phyloP scores from a whole-genome alignment of 2,797 vertebrate genomes.

The Oryzias dopingdopingensis region DNA sequence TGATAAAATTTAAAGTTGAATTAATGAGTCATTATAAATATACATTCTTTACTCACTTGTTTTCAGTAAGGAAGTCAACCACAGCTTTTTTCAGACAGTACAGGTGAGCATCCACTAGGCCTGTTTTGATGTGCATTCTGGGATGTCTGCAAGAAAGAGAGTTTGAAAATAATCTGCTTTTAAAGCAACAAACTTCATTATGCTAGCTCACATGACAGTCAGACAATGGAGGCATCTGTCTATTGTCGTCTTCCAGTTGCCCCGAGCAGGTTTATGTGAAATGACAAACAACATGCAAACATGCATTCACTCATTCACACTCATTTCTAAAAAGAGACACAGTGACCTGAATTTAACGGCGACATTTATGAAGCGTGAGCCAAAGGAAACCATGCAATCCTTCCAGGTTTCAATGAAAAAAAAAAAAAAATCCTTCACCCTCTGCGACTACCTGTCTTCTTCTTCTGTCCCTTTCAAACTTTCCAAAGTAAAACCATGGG shows the following conservation, averaged over 20 bases:
- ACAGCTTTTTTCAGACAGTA: slow-evolving; percentile 97
- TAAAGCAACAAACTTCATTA: too few relatives aligned
- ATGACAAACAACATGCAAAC: slow-evolving; percentile 9
- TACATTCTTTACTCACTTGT: slow-evolving; percentile 70
- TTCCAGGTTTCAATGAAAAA: slow-evolving; percentile 38
- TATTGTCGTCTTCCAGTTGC: too few relatives aligned
- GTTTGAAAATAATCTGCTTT: background rate
- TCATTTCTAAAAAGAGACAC: slow-evolving; percentile 16
- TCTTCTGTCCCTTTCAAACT: slow-evolving; percentile 47
- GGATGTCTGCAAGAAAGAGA: slow-evolving; percentile 81
- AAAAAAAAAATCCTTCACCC: slow-evolving; percentile 20
- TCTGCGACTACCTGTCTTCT: slow-evolving; percentile 22
- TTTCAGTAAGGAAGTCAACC: slow-evolving; percentile 86
- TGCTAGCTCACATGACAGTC: slow-evolving; percentile 22
- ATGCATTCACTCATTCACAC: slow-evolving; percentile 36
- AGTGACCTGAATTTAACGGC: slow-evolving; percentile 41
- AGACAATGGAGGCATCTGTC: slow-evolving; percentile 18
- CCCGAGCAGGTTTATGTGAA: slow-evolving; percentile 42
- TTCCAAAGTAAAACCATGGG: slow-evolving; percentile 43
- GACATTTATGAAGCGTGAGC: slow-evolving; percentile 75
- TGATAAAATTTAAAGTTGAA: background rate
- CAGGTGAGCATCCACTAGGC: slow-evolving; percentile 93
- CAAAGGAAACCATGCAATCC: slow-evolving; percentile 68
- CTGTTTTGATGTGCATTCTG: slow-evolving; percentile 92
- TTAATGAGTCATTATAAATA: background rate